Conservation (phyloP, 2,797 vertebrate genomes). For the Sebastes steindachneri region DNA sequence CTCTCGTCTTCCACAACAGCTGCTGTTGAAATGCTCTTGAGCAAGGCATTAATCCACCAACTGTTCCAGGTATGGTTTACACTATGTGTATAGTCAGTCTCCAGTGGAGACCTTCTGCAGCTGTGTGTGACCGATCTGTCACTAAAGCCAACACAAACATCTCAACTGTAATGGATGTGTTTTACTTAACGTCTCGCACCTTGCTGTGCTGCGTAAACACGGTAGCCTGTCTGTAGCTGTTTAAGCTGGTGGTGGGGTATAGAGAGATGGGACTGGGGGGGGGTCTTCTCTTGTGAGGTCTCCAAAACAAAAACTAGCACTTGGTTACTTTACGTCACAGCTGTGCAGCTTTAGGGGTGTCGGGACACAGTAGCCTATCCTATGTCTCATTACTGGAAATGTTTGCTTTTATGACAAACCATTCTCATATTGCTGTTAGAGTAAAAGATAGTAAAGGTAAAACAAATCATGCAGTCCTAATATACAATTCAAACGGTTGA, state of each 20-base stretch:
- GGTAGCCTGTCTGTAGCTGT: slow-evolving; percentile 4
- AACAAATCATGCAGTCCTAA: neutral
- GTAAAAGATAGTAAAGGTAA: neutral
- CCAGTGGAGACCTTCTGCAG: slow-evolving; percentile 7
- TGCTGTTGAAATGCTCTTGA: neutral
- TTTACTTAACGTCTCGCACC: slow-evolving; percentile 21
- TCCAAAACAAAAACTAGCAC: slow-evolving; percentile 13
- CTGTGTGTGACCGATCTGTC: slow-evolving; percentile 37
- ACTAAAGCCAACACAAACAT: slow-evolving; percentile 15
- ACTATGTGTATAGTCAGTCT: slow-evolving; percentile 2
- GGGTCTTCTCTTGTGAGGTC: slow-evolving; percentile 16
- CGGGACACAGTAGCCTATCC: neutral
- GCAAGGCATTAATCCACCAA: slow-evolving; percentile 3
- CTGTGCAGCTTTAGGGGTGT: slow-evolving; percentile 7
- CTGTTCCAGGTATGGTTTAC: neutral
- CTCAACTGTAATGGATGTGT: slow-evolving; percentile 19
- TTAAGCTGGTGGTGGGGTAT: neutral
- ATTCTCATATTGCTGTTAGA: neutral
- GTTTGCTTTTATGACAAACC: neutral
- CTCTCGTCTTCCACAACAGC: neutral
- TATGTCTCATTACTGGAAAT: neutral
- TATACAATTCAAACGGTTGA: neutral
- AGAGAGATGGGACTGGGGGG: neutral
- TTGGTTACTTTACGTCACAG: slow-evolving; percentile 29
- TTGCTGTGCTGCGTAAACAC: slow-evolving; percentile 41